Conservation (phyloP, 1,140 invertebrate genomes). For the Calliphora vicina region DNA sequence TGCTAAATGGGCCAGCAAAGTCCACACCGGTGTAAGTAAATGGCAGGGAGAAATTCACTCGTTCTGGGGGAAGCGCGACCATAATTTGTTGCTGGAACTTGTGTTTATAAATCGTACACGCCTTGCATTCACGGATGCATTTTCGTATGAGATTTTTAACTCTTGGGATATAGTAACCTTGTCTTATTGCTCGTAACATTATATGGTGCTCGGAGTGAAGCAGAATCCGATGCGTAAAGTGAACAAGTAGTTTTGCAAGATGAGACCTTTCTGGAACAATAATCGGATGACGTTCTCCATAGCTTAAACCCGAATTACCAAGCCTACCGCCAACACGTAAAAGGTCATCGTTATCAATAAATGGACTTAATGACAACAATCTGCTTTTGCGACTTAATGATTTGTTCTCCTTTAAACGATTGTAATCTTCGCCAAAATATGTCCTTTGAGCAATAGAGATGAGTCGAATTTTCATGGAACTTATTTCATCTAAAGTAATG, state of each 20-base stretch:
- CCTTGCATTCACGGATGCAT: neutral
- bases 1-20: too few species aligned
- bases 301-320: neutral
- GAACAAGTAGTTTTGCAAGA: neutral
- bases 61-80: conserved; percentile 39
- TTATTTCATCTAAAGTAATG: neutral
- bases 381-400: neutral
- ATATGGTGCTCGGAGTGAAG: conserved; percentile 1
- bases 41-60: conserved; percentile 31
- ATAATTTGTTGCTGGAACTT: conserved; percentile 10
- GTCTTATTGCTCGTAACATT: conserved; percentile 14
- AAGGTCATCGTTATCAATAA: neutral
- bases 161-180: neutral
- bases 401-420: neutral
- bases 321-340: neutral
- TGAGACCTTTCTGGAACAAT: neutral
- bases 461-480: neutral
- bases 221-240: neutral
- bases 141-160: neutral
- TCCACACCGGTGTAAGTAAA: conserved; percentile 25
- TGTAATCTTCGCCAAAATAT: neutral
- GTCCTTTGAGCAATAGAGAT: neutral
- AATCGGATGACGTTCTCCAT: conserved; percentile 22
- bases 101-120: conserved; percentile 5
- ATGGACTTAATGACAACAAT: neutral